Evolutionary conservation across 2,888 invertebrate genomes (phyloP), one percentile per base, ranked within the genome.

Genomic region (Machimus atricapillus): DNA sequence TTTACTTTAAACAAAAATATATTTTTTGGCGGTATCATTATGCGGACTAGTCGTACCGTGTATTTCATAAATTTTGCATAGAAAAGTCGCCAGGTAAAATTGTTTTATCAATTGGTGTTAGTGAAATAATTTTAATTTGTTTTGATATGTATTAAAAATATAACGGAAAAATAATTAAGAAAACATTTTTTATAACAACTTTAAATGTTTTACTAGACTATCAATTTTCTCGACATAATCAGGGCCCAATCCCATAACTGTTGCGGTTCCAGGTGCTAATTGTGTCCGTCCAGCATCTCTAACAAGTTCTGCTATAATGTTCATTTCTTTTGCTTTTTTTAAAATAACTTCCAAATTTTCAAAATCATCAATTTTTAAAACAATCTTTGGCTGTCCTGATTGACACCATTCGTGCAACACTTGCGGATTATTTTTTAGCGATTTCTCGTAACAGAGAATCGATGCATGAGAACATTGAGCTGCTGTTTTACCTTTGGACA

Each of bases 391-490:
- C 90, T 96, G 96, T 0, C 97, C 97, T 87, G 91, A 91, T 1
- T 90, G 89, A 88, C 95, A 93, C 97, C 97, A 97, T 9, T 92
- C 90, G 56, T 93, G 92, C n/a, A 95, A 91, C 9, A 94, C 89
- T 8, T 93, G 91, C 79, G 93, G 92, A 81, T 93, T 91, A 78
- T 90, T 91, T 82, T 92, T 90, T 9, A 91, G 89, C 2, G 94
- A 93, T 89, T 93, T 92, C 89, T 95, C 94, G 90, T 94, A 96
- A 89, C 96, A 95, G 86, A 94, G 93, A 9, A 97, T 93, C 1
- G 97, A 95, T 0, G 97, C 97, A 92, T 97, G 97, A 14, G 96
- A 94, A 92, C 96, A 96, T 92, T 97, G 97, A 0, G 97, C 95
- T 12, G 96, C 97, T 76, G 94, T 94, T 93, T 97, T 97, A 6